Conservation (phyloP, 2,797 vertebrate species). For the Cirrhinus mrigala region DNA sequence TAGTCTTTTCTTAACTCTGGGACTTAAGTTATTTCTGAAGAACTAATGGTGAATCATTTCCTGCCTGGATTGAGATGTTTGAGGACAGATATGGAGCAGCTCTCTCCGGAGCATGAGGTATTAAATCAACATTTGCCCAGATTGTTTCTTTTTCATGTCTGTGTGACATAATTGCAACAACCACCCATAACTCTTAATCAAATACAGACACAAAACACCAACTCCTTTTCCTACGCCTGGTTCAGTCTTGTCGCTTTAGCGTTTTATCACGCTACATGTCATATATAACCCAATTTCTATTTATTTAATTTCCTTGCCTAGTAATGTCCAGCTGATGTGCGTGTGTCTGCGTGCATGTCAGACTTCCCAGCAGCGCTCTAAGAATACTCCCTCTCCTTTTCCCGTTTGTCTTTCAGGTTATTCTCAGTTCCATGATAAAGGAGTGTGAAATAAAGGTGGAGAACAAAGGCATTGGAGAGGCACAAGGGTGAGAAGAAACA, state of each 20-base stretch:
- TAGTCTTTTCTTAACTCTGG: conserved; percentile 73
- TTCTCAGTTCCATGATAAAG: conserved; percentile 98
- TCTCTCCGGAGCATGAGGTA: conserved; percentile 98
- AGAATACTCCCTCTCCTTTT: conserved; percentile 56
- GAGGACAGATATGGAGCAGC: conserved; percentile 95
- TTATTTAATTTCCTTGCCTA: conserved; percentile 63
- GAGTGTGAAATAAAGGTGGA: conserved; percentile 99
- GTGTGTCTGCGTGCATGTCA: conserved; percentile 37
- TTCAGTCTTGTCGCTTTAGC: neutral
- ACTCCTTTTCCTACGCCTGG: neutral
- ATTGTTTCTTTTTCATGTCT: neutral
- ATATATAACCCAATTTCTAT: conserved; percentile 28
- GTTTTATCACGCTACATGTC: neutral
- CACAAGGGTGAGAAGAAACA: conserved; percentile 87
- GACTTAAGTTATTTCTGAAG: conserved; percentile 94
- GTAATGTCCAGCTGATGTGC: conserved; percentile 74
- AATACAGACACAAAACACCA: neutral
- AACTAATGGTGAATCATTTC: conserved; percentile 98
- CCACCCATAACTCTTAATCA: conserved; percentile 3
- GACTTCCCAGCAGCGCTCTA: conserved; percentile 56
- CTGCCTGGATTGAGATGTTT: conserved; percentile 96
- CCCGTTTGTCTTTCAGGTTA: conserved; percentile 83
- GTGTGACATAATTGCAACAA: neutral
- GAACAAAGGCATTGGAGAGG: conserved; percentile 93
- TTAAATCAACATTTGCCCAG: neutral